Conservation (phyloP, 2,888 invertebrate genomes). For the Oscheius sp. region DNA sequence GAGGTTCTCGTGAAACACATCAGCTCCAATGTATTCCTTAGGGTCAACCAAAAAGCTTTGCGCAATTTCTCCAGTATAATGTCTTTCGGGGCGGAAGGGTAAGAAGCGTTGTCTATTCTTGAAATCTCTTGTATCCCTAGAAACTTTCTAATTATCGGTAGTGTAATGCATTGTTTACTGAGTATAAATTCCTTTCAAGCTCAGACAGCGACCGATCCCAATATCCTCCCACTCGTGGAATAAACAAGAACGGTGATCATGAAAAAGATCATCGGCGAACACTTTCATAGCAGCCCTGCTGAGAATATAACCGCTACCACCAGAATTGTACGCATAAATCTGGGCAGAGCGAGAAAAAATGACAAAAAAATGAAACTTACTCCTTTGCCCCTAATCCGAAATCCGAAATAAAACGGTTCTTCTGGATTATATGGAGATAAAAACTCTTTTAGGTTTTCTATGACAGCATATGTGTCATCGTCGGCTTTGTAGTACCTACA, state of each 20-base stretch:
- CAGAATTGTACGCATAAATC: slow-evolving; percentile 55
- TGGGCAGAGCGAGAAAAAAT: not conserved
- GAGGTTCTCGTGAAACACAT: slow-evolving; percentile 60
- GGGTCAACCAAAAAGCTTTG: not conserved
- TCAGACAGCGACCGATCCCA: slow-evolving; percentile 50
- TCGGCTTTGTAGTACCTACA: slow-evolving; percentile 62
- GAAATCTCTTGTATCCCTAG: slow-evolving; percentile 50
- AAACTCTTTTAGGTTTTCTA: slow-evolving; percentile 53
- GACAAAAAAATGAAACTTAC: not conserved
- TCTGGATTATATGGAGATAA: slow-evolving; percentile 52
- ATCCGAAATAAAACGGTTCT: slow-evolving; percentile 12
- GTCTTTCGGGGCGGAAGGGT: slow-evolving; percentile 58
- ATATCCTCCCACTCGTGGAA: slow-evolving; percentile 63
- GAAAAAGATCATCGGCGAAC: slow-evolving; percentile 53
- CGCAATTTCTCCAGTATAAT: slow-evolving; percentile 17
- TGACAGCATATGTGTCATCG: slow-evolving; percentile 60
- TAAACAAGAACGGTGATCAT: slow-evolving; percentile 47
- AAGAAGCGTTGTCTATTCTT: slow-evolving; percentile 56
- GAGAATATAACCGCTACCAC: slow-evolving; percentile 60
- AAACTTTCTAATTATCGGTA: too few relatives aligned
- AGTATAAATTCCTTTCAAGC: slow-evolving; percentile 11
- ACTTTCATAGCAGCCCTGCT: slow-evolving; percentile 55
- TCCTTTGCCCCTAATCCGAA: slow-evolving; percentile 46
- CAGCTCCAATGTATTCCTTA: slow-evolving; percentile 53
- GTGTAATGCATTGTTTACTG: not conserved